Percentiles rank a stretch among this genome's conserved stretches.
Conservation (phyloP, 2,113 vertebrate species). For the Taurulus bubalis region DNA sequence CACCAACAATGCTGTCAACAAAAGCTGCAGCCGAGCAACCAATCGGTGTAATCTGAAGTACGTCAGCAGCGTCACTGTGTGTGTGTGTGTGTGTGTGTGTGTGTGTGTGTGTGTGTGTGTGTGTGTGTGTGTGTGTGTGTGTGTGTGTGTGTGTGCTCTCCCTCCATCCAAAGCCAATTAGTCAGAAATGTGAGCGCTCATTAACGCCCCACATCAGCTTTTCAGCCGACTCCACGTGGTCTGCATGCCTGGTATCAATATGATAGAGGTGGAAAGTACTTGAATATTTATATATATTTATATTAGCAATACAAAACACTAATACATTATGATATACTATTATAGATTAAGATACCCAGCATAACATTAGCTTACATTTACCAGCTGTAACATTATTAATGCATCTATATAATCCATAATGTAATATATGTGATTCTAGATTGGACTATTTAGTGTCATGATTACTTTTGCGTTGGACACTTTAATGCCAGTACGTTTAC, state of each 20-base stretch:
- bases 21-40: slow-evolving; percentile 36
- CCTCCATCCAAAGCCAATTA: slow-evolving; percentile 58
- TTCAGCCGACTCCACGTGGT: slow-evolving; percentile 41
- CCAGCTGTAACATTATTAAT: too few relatives aligned
- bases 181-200: slow-evolving; percentile 49
- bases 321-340: too few relatives aligned
- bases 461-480: too few relatives aligned
- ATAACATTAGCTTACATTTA: too few relatives aligned
- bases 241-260: not conserved
- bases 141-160: not conserved
- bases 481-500: too few relatives aligned
- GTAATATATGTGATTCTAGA: too few relatives aligned
- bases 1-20: slow-evolving; percentile 47
- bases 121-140: not conserved
- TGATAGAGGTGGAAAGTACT: not conserved
- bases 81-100: not conserved
- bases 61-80: slow-evolving; percentile 43
- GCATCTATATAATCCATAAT: too few relatives aligned
- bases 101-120: not conserved
- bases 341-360: too few relatives aligned
- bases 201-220: slow-evolving; percentile 19
- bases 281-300: not conserved
- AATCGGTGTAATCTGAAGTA: slow-evolving; percentile 28
- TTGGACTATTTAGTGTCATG: too few relatives aligned
- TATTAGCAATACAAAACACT: too few relatives aligned